A percentile compares a stretch with the other conserved stretches of the same genome.
Conservation (phyloP, 2,797 vertebrate species). For the Squalus acanthias region DNA sequence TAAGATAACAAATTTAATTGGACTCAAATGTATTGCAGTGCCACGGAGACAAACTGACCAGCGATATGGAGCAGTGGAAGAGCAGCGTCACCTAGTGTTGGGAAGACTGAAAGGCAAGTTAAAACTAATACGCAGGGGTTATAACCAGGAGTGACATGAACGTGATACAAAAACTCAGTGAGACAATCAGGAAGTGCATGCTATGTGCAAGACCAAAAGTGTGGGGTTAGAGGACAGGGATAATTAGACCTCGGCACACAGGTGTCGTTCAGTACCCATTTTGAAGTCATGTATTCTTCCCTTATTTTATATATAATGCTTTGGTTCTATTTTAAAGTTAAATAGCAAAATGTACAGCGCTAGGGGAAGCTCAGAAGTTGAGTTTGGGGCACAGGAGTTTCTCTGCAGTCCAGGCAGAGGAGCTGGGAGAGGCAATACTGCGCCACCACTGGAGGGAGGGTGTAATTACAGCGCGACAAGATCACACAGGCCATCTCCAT, state of each 20-base stretch:
- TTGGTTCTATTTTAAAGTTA: neutral
- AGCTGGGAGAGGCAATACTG: neutral
- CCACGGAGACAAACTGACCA: neutral
- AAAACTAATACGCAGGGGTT: neutral
- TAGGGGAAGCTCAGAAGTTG: neutral
- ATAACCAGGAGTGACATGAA: neutral
- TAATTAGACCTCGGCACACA: neutral
- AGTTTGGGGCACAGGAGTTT: neutral
- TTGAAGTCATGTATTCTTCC: neutral
- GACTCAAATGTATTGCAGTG: neutral
- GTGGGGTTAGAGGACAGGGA: neutral
- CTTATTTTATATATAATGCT: neutral
- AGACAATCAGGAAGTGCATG: too few species aligned
- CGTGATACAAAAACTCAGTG: too few species aligned
- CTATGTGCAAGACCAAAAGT: too few species aligned
- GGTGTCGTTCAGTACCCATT: neutral
- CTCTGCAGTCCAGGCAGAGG: neutral
- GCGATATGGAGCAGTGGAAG: neutral
- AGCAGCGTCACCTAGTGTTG: neutral
- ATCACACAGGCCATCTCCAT: neutral
- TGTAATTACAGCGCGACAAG: neutral
- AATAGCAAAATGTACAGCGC: neutral
- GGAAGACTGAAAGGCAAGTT: neutral
- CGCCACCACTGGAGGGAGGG: neutral
- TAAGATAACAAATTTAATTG: neutral